Conservation (phyloP, 2,797 vertebrate genomes). For the Taenioides sp. region DNA sequence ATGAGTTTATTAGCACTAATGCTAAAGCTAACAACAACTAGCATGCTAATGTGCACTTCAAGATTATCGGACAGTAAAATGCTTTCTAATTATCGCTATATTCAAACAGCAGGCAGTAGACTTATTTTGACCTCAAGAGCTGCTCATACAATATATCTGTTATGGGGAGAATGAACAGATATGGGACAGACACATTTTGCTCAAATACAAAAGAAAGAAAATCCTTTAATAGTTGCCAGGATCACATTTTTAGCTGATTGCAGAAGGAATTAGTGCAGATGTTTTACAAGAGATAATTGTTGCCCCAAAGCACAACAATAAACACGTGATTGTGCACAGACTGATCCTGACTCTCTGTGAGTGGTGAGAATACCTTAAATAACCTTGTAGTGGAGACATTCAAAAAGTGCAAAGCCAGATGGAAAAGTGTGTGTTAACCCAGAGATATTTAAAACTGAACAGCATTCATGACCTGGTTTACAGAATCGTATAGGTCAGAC, state of each 20-base stretch:
- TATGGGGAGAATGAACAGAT: no score
- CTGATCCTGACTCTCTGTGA: neutral
- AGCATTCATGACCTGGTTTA: neutral
- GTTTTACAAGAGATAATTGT: slow-evolving; percentile 5
- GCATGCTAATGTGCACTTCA: no score
- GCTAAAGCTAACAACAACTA: no score
- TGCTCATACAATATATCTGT: no score
- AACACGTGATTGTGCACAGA: neutral
- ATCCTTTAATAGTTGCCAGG: slow-evolving; percentile 18
- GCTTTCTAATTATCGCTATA: no score
- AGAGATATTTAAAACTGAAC: neutral
- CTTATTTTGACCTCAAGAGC: no score
- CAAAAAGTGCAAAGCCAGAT: neutral
- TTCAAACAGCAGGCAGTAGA: no score
- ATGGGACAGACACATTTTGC: no score
- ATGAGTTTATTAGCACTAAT: no score
- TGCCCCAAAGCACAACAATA: slow-evolving; percentile 5
- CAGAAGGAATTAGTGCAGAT: neutral
- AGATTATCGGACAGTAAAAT: no score
- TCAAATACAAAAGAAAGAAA: no score
- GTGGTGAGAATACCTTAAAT: neutral
- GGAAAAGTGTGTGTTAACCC: neutral
- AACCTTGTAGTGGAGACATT: neutral
- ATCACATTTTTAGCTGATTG: slow-evolving; percentile 10
- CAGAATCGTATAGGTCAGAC: neutral